These are phyloP conservation scores for Rafetus swinhoei DNA, from an alignment of 2,113 vertebrate genomes.

Conservation along the genomic window DNA sequence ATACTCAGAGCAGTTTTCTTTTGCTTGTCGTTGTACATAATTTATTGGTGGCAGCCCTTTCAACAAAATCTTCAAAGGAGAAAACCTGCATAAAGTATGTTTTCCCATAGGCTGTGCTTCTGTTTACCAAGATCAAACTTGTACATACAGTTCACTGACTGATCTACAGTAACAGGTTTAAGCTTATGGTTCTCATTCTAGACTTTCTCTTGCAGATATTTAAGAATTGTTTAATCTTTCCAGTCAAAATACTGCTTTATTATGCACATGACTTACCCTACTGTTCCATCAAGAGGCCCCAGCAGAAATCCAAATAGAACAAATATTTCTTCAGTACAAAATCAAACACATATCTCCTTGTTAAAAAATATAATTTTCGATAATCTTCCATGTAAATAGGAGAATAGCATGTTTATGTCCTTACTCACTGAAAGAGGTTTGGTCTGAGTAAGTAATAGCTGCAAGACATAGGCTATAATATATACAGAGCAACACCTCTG, in stretches of 20 bases:
- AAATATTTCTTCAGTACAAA: neutral
- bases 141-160: accelerated
- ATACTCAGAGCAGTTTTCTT: neutral
- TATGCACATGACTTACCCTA: neutral
- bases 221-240: constrained; percentile 4
- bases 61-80: neutral
- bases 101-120: neutral
- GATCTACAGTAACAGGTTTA: neutral
- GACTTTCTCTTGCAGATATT: neutral
- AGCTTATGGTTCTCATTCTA: neutral
- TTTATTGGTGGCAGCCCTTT: neutral
- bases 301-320: neutral
- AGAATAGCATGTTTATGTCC: neutral
- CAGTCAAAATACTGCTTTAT: neutral
- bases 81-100: neutral
- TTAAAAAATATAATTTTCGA: neutral
- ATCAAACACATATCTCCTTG: neutral
- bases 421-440: neutral
- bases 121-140: neutral
- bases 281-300: neutral
- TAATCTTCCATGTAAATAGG: neutral
- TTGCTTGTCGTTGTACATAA: neutral
- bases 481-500: neutral
- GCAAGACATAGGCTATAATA: neutral
- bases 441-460: neutral